phyloP scores from a whole-genome alignment of 2,888 invertebrate genomes.

The Mycalesis mineus region DNA sequence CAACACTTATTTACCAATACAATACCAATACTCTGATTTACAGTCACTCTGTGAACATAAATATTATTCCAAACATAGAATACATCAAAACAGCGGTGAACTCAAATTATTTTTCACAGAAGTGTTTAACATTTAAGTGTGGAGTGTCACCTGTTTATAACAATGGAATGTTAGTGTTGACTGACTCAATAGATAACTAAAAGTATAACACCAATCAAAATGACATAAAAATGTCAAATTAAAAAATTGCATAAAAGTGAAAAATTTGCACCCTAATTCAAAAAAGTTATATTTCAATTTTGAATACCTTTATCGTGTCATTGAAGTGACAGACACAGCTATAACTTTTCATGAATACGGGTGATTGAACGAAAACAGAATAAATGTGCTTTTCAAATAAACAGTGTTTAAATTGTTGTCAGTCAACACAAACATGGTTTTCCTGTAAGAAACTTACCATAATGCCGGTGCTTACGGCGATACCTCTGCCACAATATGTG shows the following conservation, averaged over 20 bases:
- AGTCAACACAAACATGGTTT: constrained; percentile 68
- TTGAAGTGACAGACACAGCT: neutral
- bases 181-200: constrained; percentile 48
- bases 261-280: neutral
- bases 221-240: neutral
- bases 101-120: constrained; percentile 37
- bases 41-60: constrained; percentile 32
- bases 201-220: constrained; percentile 8
- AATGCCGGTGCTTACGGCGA: constrained; percentile 99
- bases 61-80: constrained; percentile 34
- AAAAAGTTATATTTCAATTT: constrained; percentile 1
- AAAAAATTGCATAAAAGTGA: neutral
- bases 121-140: constrained; percentile 60
- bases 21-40: constrained; percentile 18
- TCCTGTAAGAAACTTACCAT: constrained; percentile 89
- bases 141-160: constrained; percentile 59
- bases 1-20: constrained; percentile 19
- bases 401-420: constrained; percentile 38
- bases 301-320: neutral
- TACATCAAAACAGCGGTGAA: constrained; percentile 52
- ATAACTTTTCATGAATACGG: constrained; percentile 4
- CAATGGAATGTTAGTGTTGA: constrained; percentile 61
- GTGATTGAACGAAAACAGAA: constrained; percentile 1
- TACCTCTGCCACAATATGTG: constrained; percentile 99
- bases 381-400: constrained; percentile 5